These are phyloP conservation scores for Drosophila borborema DNA, from an alignment of 2,888 invertebrate species.

Conservation along the genomic window DNA sequence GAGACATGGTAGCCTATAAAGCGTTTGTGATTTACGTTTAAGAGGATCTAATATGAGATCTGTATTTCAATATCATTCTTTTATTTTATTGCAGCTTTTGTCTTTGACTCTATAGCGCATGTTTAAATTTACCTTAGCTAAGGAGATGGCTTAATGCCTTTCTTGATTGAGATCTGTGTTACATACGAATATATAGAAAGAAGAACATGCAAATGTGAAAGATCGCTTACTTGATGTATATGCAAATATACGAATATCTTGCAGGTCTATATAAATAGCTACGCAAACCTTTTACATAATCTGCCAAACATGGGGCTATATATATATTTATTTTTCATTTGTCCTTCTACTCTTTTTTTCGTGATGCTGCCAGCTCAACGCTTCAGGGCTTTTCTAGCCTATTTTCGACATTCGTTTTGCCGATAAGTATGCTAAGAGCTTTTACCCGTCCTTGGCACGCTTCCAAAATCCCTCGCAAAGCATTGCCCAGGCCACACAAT, in stretches of 20 bases:
- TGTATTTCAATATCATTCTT: too few relatives aligned
- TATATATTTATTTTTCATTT: slow-evolving; percentile 14
- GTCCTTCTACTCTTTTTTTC: background rate
- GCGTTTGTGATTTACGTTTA: background rate
- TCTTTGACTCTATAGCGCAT: too few relatives aligned
- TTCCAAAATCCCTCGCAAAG: slow-evolving; percentile 44
- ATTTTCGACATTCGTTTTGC: slow-evolving; percentile 42
- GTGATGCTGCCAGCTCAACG: slow-evolving; percentile 22
- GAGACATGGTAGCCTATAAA: background rate
- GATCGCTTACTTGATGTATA: background rate
- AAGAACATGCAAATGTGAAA: too few relatives aligned
- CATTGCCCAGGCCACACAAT: slow-evolving; percentile 48
- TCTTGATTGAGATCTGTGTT: too few relatives aligned
- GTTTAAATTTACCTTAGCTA: too few relatives aligned
- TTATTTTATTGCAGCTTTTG: too few relatives aligned
- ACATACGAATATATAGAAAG: too few relatives aligned
- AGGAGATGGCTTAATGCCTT: too few relatives aligned
- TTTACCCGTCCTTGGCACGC: slow-evolving; percentile 50
- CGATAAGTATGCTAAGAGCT: slow-evolving; percentile 59
- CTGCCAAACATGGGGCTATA: slow-evolving; percentile 17
- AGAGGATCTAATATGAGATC: background rate
- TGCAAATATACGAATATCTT: background rate
- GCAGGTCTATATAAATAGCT: background rate
- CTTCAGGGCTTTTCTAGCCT: slow-evolving; percentile 32
- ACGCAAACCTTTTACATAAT: slow-evolving; percentile 41